A percentile compares a stretch with the other conserved stretches of the same genome.
phyloP scores from a whole-genome alignment of 2,797 vertebrate genomes.

The Scarus forsteni region DNA sequence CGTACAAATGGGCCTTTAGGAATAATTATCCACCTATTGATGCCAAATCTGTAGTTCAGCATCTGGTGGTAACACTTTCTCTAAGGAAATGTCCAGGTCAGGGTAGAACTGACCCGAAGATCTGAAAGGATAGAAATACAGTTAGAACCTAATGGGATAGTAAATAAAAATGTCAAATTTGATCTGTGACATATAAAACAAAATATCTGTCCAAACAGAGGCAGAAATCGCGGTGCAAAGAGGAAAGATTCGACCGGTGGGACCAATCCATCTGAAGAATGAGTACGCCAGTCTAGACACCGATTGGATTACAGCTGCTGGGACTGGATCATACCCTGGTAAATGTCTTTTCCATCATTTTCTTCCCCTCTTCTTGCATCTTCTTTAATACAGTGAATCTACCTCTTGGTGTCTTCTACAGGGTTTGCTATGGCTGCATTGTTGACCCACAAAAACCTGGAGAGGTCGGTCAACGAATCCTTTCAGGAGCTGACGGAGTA shows the following conservation, averaged over 20 bases:
- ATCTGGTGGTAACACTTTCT: too few relatives aligned
- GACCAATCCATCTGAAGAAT: constrained; percentile 66
- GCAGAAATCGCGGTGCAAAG: constrained; percentile 68
- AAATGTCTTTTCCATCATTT: constrained; percentile 1
- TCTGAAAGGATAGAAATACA: too few relatives aligned
- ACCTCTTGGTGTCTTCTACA: constrained; percentile 13
- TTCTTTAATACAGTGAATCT: not conserved
- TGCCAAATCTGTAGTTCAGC: too few relatives aligned
- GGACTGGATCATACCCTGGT: constrained; percentile 75
- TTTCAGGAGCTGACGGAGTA: constrained; percentile 52
- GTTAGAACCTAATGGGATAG: too few relatives aligned
- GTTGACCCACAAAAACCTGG: constrained; percentile 75
- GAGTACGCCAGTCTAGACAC: constrained; percentile 68
- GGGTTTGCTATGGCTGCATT: constrained; percentile 74
- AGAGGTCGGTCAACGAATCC: constrained; percentile 46
- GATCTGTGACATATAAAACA: not conserved
- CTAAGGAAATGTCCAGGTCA: too few relatives aligned
- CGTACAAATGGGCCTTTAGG: too few relatives aligned
- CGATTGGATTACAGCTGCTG: constrained; percentile 79
- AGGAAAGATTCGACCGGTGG: constrained; percentile 64
- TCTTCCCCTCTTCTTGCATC: not conserved
- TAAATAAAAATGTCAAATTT: not conserved
- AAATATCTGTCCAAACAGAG: constrained; percentile 55
- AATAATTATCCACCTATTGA: too few relatives aligned
- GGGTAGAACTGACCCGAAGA: too few relatives aligned